phyloP scores from a whole-genome alignment of 2,797 vertebrate genomes.

The Neomorphus geoffroyi region DNA sequence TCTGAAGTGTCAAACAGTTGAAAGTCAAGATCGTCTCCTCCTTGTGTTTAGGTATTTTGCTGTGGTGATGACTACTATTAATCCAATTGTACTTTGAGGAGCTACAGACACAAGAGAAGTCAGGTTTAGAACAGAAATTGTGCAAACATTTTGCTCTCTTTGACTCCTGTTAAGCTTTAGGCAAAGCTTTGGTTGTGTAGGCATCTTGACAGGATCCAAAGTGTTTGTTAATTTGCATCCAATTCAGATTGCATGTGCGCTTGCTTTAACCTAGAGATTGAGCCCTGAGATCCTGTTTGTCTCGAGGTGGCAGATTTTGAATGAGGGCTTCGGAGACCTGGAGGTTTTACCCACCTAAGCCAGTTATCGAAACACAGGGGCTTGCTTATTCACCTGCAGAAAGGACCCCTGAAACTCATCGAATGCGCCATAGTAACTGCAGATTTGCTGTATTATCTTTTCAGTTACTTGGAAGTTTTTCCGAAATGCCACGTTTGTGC shows the following conservation, averaged over 20 bases:
- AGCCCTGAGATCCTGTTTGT: neutral
- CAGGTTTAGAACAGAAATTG: neutral
- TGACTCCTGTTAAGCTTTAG: neutral
- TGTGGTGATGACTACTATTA: neutral
- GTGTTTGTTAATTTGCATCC: neutral
- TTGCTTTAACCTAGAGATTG: too few relatives aligned
- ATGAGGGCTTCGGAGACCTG: neutral
- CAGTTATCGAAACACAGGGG: neutral
- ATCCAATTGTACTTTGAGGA: neutral
- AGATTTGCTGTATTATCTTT: neutral
- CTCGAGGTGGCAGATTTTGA: neutral
- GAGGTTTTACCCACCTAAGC: neutral
- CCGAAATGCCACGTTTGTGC: neutral
- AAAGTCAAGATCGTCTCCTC: neutral
- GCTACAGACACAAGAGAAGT: neutral
- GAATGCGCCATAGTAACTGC: neutral
- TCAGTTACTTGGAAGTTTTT: neutral
- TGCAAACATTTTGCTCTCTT: neutral
- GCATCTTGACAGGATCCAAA: neutral
- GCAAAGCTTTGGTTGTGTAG: neutral
- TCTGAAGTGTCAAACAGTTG: neutral
- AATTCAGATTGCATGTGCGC: neutral
- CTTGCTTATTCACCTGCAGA: neutral
- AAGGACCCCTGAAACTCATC: neutral
- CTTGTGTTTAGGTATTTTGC: neutral